Evolutionary conservation across 1,140 invertebrate genomes (phyloP).

Genomic region (Neodiprion virginianus): DNA sequence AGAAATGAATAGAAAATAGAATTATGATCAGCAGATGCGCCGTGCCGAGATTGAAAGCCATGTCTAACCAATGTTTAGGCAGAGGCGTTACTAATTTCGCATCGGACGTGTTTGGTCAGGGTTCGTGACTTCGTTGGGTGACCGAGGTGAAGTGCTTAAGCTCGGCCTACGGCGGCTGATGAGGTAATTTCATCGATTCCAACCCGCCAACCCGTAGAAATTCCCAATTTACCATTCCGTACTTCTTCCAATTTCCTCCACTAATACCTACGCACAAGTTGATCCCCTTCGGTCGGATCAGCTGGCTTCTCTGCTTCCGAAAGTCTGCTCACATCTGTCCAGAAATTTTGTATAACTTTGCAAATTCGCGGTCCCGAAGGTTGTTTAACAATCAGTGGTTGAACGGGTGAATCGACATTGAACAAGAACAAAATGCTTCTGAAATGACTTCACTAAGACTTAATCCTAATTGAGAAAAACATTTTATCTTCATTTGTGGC

Average conservation of each 20-base stretch:
- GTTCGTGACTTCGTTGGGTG: not conserved
- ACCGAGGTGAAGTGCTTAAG: not conserved
- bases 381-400: conserved; percentile 20
- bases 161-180: not conserved
- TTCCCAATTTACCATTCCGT: not conserved
- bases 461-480: not conserved
- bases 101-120: not conserved
- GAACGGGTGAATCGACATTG: too few relatives aligned
- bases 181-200: not conserved
- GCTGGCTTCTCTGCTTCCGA: too few relatives aligned
- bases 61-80: not conserved
- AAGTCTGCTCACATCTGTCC: too few relatives aligned
- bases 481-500: not conserved
- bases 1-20: too few relatives aligned
- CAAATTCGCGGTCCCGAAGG: conserved; percentile 27
- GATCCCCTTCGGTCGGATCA: too few relatives aligned
- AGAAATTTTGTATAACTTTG: too few relatives aligned
- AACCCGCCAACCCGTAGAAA: not conserved
- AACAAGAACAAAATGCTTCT: conserved; percentile 21
- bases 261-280: too few relatives aligned
- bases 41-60: not conserved
- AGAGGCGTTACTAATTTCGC: conserved; percentile 1
- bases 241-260: too few relatives aligned
- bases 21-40: not conserved
- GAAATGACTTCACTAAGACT: conserved; percentile 8